These are phyloP conservation scores for Elegia similella DNA, from an alignment of 2,888 invertebrate genomes.

Conservation along the genomic window DNA sequence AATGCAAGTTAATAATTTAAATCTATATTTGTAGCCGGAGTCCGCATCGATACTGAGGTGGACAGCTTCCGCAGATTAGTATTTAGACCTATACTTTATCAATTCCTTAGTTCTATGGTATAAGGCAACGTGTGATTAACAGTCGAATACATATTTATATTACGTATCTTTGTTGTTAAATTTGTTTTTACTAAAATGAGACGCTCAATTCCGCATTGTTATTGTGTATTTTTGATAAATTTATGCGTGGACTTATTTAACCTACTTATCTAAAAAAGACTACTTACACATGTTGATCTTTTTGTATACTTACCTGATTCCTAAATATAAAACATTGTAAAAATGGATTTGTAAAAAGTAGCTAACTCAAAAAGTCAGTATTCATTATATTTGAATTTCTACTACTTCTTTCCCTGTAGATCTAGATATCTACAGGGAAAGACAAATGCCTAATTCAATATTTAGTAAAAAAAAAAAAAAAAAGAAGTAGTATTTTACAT, in stretches of 20 bases:
- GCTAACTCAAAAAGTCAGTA: not conserved
- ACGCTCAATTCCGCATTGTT: constrained; percentile 2
- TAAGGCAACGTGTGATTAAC: not conserved
- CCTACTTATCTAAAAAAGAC: not conserved
- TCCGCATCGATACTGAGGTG: no score
- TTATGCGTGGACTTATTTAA: not conserved
- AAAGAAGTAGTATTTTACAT: no score
- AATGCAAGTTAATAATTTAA: no score
- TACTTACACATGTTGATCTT: not conserved
- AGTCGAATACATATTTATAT: not conserved
- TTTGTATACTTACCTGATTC: not conserved
- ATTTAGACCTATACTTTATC: no score
- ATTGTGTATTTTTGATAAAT: constrained; percentile 7
- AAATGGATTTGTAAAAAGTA: not conserved
- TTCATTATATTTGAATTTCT: not conserved
- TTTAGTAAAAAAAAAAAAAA: no score
- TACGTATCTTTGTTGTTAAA: not conserved
- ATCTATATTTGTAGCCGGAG: no score
- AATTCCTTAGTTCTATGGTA: not conserved
- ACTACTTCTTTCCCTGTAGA: not conserved
- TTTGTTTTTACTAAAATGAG: not conserved
- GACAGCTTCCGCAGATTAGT: no score
- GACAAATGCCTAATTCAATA: no score
- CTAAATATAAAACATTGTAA: not conserved
- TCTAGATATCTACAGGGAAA: no score